Conservation (phyloP, 1,140 invertebrate species). For the Leptopilina boulardi region DNA sequence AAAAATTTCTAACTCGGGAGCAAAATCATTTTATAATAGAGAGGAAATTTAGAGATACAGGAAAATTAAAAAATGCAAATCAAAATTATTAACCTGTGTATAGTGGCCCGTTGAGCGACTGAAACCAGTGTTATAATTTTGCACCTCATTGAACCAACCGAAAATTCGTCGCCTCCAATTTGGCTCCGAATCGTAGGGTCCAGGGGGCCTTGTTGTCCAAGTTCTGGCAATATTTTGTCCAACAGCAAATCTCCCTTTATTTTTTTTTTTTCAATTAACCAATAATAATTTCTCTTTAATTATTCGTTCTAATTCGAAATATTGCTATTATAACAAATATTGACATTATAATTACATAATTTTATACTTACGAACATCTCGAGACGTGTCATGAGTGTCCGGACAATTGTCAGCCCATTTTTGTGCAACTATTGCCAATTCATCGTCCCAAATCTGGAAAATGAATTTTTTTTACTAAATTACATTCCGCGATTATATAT, state of each 20-base stretch:
- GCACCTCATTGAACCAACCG: conserved; percentile 89
- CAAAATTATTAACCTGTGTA: conserved; percentile 80
- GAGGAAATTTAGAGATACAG: no score
- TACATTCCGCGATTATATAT: no score
- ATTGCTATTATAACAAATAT: neutral
- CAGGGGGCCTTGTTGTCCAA: conserved; percentile 84
- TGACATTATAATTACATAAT: neutral
- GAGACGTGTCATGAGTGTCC: conserved; percentile 82
- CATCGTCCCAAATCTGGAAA: conserved; percentile 91
- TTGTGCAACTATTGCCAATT: conserved; percentile 87
- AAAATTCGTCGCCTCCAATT: conserved; percentile 85
- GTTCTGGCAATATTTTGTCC: conserved; percentile 89
- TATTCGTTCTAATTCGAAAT: no score
- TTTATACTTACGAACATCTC: conserved; percentile 79
- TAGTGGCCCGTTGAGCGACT: conserved; percentile 86
- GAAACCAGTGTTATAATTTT: conserved; percentile 81
- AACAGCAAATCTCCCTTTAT: conserved; percentile 82
- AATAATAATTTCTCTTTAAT: no score
- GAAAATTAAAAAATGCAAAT: conserved; percentile 35
- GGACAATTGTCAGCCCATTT: conserved; percentile 88
- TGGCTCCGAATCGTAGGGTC: conserved; percentile 78
- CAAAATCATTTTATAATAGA: neutral
- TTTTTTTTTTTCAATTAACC: neutral
- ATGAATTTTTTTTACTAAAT: conserved; percentile 50
- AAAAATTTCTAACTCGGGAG: no score